phyloP scores from a whole-genome alignment of 2,113 vertebrate species.

The Progne subis region DNA sequence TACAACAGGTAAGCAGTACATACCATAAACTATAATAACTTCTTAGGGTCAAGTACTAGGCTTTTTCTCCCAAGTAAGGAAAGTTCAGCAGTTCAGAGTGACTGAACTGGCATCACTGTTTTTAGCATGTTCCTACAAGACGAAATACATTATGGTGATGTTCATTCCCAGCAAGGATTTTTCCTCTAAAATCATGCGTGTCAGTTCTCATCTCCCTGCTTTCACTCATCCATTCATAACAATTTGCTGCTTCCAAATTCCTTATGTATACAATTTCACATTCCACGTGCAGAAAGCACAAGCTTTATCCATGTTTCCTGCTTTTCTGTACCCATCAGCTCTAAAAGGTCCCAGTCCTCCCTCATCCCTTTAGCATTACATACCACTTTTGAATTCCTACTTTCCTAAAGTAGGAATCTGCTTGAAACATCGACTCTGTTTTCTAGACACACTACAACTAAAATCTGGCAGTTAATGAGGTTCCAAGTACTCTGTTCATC shows the following conservation, averaged over 20 bases:
- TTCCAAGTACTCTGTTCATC: not conserved
- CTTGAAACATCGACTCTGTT: not conserved
- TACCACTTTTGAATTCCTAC: not conserved
- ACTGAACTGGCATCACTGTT: not conserved
- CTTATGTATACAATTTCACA: not conserved
- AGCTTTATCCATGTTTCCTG: not conserved
- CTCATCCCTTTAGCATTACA: not conserved
- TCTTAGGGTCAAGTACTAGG: not conserved
- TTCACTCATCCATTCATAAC: not conserved
- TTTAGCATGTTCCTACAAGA: not conserved
- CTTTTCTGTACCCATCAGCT: not conserved
- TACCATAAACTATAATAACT: not conserved
- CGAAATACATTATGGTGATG: not conserved
- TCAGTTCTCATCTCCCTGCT: not conserved
- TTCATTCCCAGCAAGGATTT: not conserved
- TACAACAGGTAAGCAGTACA: not conserved
- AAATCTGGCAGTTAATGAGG: not conserved
- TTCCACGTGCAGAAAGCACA: not conserved
- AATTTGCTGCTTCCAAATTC: not conserved
- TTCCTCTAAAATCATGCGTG: not conserved
- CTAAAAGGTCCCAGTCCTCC: not conserved
- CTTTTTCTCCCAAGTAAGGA: not conserved
- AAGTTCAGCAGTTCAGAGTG: slow-evolving; percentile 3
- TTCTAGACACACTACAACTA: not conserved
- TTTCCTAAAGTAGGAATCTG: not conserved